phyloP scores from a whole-genome alignment of 2,797 vertebrate species.

The Phalanger gymnotis region DNA sequence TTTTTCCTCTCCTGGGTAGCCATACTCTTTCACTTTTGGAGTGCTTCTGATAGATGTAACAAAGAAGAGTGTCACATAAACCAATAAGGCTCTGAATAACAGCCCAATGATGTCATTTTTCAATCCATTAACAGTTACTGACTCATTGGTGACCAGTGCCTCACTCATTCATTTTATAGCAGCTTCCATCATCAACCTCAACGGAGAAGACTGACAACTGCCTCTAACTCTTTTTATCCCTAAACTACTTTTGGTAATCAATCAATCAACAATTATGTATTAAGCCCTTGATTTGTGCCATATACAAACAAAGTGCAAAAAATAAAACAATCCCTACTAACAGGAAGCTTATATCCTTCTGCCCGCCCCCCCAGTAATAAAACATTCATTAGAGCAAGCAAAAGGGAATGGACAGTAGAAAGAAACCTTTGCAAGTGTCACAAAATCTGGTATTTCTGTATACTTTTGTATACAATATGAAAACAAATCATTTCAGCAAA shows the following conservation, averaged over 20 bases:
- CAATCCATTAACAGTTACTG: background rate
- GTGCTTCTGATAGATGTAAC: background rate
- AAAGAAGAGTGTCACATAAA: background rate
- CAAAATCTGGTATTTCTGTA: constrained; percentile 81
- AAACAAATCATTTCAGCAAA: constrained; percentile 80
- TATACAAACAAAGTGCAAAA: background rate
- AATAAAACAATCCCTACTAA: background rate
- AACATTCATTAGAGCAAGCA: constrained; percentile 89
- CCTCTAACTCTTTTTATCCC: background rate
- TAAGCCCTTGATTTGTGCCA: background rate
- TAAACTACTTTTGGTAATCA: background rate
- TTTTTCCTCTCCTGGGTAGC: background rate
- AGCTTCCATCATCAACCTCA: background rate
- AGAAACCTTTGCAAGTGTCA: constrained; percentile 86
- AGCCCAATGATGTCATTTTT: background rate
- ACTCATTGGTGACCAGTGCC: background rate
- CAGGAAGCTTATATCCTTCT: background rate
- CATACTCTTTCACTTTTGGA: background rate
- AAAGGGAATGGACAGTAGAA: constrained; percentile 86
- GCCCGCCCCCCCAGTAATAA: constrained; percentile 78
- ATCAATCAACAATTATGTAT: background rate
- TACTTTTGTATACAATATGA: constrained; percentile 83
- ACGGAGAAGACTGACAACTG: background rate
- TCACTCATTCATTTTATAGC: background rate
- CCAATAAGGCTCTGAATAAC: background rate